Percentiles rank a stretch among this genome's conserved stretches.
phyloP scores from a whole-genome alignment of 2,888 invertebrate genomes.

The Cheilosia pagana region DNA sequence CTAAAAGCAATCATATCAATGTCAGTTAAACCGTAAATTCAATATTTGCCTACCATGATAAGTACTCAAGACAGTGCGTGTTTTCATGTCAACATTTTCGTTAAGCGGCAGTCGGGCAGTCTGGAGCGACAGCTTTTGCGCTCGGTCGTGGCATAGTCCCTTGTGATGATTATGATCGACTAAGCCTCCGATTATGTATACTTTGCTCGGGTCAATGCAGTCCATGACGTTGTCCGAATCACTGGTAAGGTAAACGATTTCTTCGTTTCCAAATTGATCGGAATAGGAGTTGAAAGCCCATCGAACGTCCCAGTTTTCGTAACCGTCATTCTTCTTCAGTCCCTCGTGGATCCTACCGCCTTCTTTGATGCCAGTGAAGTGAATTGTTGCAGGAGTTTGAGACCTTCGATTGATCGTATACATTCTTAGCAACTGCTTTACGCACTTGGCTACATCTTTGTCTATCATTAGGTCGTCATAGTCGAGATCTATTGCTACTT shows the following conservation, averaged over 20 bases:
- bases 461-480: conserved; percentile 96
- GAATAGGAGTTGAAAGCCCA: conserved; percentile 88
- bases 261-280: conserved; percentile 89
- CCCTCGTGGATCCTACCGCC: conserved; percentile 89
- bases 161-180: conserved; percentile 99
- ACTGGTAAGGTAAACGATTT: conserved; percentile 95
- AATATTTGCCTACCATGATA: conserved; percentile 90
- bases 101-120: conserved; percentile 95
- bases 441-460: conserved; percentile 93
- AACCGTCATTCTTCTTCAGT: conserved; percentile 93
- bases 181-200: conserved; percentile 97
- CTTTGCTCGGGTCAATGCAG: conserved; percentile 89
- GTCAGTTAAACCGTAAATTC: background rate
- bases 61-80: conserved; percentile 96
- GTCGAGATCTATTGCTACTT: conserved; percentile 93
- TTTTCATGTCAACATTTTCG: conserved; percentile 95
- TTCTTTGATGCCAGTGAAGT: conserved; percentile 89
- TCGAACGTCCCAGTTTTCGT: conserved; percentile 95
- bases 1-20: conserved; percentile 83
- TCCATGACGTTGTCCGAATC: conserved; percentile 95
- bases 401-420: conserved; percentile 95
- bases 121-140: conserved; percentile 89
- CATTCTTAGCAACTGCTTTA: conserved; percentile 94
- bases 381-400: conserved; percentile 90
- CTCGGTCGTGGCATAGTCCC: conserved; percentile 94